These are phyloP conservation scores for Mythimna lalbum DNA, from an alignment of 2,888 invertebrate genomes.

Conservation along the genomic window DNA sequence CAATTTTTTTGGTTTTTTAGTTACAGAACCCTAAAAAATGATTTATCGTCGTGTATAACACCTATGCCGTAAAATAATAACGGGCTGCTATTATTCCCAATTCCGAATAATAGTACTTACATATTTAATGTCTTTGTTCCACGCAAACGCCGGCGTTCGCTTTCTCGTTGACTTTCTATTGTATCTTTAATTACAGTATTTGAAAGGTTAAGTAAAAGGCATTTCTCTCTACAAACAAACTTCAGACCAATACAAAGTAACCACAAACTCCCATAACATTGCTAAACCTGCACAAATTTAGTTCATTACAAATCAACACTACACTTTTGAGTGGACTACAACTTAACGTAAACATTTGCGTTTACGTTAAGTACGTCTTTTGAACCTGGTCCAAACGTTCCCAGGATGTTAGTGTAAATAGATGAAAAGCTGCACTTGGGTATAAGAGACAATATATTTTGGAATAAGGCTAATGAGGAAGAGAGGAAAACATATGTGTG, in stretches of 20 bases:
- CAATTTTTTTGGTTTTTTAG: no score
- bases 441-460: constrained; percentile 7
- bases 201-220: neutral
- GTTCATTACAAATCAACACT: constrained; percentile 46
- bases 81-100: neutral
- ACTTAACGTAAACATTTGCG: constrained; percentile 47
- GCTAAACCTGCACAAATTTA: neutral
- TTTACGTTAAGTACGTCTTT: constrained; percentile 49
- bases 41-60: no score
- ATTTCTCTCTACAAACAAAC: neutral
- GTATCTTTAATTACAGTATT: no score
- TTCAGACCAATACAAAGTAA: constrained; percentile 1
- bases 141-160: no score
- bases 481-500: neutral
- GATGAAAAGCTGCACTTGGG: constrained; percentile 16
- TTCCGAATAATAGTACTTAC: neutral
- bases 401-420: constrained; percentile 12
- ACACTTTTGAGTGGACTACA: constrained; percentile 21
- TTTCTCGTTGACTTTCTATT: no score
- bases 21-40: no score
- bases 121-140: no score
- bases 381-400: constrained; percentile 38
- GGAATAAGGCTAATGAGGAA: constrained; percentile 12
- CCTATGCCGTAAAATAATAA: neutral
- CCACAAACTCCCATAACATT: constrained; percentile 2